A percentile compares a stretch with the other conserved stretches of the same genome.
phyloP scores from a whole-genome alignment of 1,140 invertebrate species.

The Drepana arcuata region DNA sequence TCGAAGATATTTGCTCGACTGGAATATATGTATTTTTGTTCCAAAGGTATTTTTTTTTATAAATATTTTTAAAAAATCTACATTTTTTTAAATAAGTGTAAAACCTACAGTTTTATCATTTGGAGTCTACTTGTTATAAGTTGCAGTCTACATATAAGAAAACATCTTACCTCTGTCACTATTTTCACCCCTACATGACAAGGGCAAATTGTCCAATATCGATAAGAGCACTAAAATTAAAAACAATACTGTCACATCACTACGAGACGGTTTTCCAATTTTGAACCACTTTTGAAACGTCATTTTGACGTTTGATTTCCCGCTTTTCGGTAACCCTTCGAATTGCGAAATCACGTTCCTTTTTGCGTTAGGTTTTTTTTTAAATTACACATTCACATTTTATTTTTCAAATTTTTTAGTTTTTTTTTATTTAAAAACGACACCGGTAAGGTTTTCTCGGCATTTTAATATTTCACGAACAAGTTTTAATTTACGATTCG shows the following conservation, averaged over 20 bases:
- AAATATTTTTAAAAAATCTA: too few relatives aligned
- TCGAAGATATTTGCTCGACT: not conserved
- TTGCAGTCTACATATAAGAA: not conserved
- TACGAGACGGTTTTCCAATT: slow-evolving; percentile 26
- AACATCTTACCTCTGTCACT: slow-evolving; percentile 41
- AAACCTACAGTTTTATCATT: too few relatives aligned
- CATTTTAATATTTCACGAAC: slow-evolving; percentile 29
- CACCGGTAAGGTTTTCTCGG: slow-evolving; percentile 33
- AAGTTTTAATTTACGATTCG: too few relatives aligned
- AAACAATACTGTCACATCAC: slow-evolving; percentile 51
- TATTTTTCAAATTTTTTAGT: too few relatives aligned
- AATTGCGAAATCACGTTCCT: slow-evolving; percentile 13
- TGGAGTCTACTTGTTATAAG: too few relatives aligned
- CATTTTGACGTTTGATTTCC: slow-evolving; percentile 49
- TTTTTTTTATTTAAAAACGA: slow-evolving; percentile 20
- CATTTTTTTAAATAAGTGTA: too few relatives aligned
- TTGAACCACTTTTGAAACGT: slow-evolving; percentile 45
- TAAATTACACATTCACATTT: slow-evolving; percentile 26
- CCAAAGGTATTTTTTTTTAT: too few relatives aligned
- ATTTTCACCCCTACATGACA: slow-evolving; percentile 33
- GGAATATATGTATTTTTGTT: not conserved
- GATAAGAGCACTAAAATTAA: slow-evolving; percentile 41
- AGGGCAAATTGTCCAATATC: slow-evolving; percentile 42
- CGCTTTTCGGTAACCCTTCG: slow-evolving; percentile 21
- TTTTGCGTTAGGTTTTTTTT: slow-evolving; percentile 15